phyloP scores from a whole-genome alignment of 2,113 vertebrate species.

The Burhinus oedicnemus region DNA sequence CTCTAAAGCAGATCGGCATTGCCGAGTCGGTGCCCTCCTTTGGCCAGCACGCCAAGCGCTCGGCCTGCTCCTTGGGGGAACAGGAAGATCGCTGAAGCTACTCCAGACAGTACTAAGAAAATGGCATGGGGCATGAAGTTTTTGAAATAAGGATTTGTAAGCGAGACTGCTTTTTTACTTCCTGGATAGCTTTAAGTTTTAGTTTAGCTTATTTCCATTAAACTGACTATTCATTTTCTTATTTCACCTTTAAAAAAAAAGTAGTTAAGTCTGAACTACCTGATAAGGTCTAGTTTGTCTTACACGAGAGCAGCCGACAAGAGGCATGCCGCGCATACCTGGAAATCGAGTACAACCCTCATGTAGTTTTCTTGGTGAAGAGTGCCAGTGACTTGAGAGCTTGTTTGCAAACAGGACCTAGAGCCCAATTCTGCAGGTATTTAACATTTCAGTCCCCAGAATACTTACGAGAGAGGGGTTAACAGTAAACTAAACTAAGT shows the following conservation, averaged over 20 bases:
- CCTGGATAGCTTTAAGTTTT: not conserved
- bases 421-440: not conserved
- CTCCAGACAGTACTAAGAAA: not conserved
- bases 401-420: not conserved
- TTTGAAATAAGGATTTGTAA: rapidly evolving
- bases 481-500: not conserved
- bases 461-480: not conserved
- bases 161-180: not conserved
- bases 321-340: not conserved
- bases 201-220: not conserved
- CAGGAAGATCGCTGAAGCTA: not conserved
- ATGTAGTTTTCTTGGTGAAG: rapidly evolving
- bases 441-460: not conserved
- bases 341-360: rapidly evolving
- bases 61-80: rapidly evolving
- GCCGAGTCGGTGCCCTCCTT: not conserved
- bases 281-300: not conserved
- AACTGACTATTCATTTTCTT: not conserved
- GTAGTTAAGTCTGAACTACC: rapidly evolving
- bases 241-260: too few species aligned
- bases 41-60: not conserved
- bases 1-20: rapidly evolving
- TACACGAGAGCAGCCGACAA: rapidly evolving
- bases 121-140: rapidly evolving
- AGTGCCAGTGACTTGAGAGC: not conserved